Conservation (phyloP, 1,140 invertebrate genomes). For the Cherax quadricarinatus region DNA sequence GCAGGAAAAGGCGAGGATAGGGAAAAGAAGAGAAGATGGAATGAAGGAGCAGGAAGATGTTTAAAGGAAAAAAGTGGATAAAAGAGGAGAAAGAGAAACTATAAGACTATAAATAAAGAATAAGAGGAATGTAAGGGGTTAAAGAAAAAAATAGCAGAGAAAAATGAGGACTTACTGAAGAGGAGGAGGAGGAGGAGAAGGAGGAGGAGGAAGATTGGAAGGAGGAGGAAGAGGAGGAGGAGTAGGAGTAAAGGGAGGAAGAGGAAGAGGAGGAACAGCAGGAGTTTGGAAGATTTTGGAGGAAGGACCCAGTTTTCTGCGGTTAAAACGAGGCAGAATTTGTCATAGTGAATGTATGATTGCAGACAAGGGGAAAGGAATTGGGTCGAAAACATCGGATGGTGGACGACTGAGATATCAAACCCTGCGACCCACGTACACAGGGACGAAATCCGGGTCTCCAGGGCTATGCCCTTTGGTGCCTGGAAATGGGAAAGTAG, state of each 20-base stretch:
- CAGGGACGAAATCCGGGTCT: not conserved
- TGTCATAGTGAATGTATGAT: constrained; percentile 32
- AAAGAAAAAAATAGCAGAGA: no score
- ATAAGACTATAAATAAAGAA: no score
- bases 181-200: no score
- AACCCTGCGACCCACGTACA: not conserved
- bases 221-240: not conserved
- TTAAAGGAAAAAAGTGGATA: no score
- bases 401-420: not conserved
- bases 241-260: no score
- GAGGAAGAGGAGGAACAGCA: not conserved
- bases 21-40: no score
- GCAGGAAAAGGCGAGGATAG: no score
- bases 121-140: no score
- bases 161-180: no score
- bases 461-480: not conserved
- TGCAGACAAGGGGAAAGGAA: not conserved
- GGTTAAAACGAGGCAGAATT: constrained; percentile 24
- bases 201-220: not conserved
- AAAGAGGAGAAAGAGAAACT: no score
- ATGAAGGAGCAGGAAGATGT: no score
- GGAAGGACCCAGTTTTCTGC: constrained; percentile 18
- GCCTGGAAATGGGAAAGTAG: no score
- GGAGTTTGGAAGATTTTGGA: not conserved
- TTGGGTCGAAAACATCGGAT: not conserved